Base-by-base conservation (phyloP, 1,140 invertebrate genomes). In the Nilaparvata lugens region DNA sequence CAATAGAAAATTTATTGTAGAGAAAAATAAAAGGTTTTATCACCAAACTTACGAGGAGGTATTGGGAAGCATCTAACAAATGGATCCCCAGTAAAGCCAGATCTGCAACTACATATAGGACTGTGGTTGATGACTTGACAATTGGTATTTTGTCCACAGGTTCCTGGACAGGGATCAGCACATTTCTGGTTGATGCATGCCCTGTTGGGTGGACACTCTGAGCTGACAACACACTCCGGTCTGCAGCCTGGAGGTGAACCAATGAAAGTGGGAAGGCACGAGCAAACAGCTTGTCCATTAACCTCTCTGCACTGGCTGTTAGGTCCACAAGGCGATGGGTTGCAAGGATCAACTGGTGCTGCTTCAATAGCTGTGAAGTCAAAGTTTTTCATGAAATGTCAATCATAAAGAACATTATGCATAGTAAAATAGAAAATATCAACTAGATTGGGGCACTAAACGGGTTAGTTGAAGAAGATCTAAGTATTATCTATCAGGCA, bases 41-140 rank as follows among this genome's bases (percentile, higher is more conserved):
- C n/a, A n/a, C n/a, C n/a, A n/a, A 51, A 54, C 48, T 67, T 56
- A 60, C 58, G 67, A 35, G 52, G 64, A 52, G 67, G 67, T 52
- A 66, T 64, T 45, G 61, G 60, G 52, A 58, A 64, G 67, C 78
- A 79, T 60, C 74, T 65, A 5, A 76, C 66, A 62, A 88, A 88
- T 16, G 86, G 85, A 81, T 90, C 86, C 56, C 88, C 88, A 53
- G 82, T 86, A 59, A 80, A 80, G 16, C 75, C 76, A 14, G 74
- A 57, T 28, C 79, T 78, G 72, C 88, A 91, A 59, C 78, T 83
- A 73, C 87, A 91, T 52, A 88, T 82, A 1, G 88, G 87, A 74
- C 83, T 87, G 66, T 91, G 88, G 71, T 85, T 86, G 13, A 86
- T 79, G 35, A 88, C 83, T 73, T 82, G 77, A 70, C 87, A 89